These are phyloP conservation scores for Cyrtonyx montezumae DNA, from an alignment of 2,113 vertebrate genomes.

Conservation along the genomic window DNA sequence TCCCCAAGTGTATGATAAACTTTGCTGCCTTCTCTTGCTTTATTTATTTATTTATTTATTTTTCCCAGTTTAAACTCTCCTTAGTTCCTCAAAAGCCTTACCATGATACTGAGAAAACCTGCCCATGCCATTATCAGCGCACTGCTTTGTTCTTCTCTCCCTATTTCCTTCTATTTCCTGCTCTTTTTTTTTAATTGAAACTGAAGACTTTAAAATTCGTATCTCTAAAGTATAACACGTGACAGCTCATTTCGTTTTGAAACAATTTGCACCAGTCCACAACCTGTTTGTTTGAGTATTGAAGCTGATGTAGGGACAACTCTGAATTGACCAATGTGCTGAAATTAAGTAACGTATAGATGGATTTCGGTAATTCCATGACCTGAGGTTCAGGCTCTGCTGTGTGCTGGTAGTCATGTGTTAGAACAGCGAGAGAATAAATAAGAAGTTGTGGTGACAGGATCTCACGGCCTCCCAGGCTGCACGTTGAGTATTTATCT, in stretches of 20 bases:
- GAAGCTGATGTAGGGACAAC: background rate
- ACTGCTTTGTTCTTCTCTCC: background rate
- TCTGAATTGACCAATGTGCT: background rate
- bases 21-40: background rate
- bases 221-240: background rate
- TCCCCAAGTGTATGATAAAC: background rate
- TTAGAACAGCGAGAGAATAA: background rate
- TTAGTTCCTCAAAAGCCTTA: background rate
- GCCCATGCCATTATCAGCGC: background rate
- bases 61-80: background rate
- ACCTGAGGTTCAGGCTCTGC: background rate
- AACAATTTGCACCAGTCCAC: background rate
- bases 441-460: background rate
- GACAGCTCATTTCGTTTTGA: background rate
- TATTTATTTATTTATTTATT: background rate
- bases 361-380: background rate
- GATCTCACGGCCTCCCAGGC: background rate
- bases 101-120: background rate
- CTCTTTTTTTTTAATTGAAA: background rate
- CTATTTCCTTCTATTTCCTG: background rate
- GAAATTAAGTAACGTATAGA: background rate
- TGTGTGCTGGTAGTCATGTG: background rate
- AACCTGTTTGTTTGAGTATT: background rate
- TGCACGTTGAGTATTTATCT: background rate
- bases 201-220: background rate